Percentiles rank a stretch among this genome's conserved stretches.
Conservation (phyloP, 2,113 vertebrate species). For the Sebastes fasciatus region DNA sequence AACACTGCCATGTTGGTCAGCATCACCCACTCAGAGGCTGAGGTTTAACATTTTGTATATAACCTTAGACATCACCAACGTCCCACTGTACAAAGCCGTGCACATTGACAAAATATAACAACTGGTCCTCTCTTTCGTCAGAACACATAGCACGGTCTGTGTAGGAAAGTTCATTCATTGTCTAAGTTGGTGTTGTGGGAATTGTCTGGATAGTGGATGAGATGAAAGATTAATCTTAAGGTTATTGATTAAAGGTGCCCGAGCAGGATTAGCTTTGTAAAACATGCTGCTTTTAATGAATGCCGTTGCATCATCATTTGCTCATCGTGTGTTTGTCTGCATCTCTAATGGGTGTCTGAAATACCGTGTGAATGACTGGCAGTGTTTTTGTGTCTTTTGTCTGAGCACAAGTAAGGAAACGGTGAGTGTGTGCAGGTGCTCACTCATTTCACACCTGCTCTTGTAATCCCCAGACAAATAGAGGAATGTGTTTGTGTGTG, state of each 20-base stretch:
- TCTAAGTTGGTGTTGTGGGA: neutral
- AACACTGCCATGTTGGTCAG: neutral
- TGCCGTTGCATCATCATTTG: slow-evolving; percentile 9
- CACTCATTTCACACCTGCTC: slow-evolving; percentile 51
- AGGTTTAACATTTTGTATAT: neutral
- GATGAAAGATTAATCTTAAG: neutral
- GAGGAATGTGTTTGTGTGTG: neutral
- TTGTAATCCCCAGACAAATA: slow-evolving; percentile 35
- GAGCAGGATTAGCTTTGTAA: neutral
- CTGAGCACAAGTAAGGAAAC: neutral
- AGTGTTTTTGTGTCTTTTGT: neutral
- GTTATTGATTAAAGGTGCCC: slow-evolving; percentile 1
- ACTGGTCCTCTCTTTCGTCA: neutral
- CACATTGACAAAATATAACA: slow-evolving; percentile 10
- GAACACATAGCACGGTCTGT: neutral
- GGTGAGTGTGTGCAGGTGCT: slow-evolving; percentile 26
- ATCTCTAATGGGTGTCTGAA: neutral
- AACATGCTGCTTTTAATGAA: neutral
- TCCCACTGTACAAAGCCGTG: neutral
- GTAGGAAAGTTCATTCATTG: neutral
- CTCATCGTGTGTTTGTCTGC: neutral
- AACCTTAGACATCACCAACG: neutral
- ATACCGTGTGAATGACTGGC: neutral
- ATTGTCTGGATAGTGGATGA: neutral
- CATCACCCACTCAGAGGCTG: neutral